Percentiles rank a stretch among this genome's conserved stretches.
phyloP scores from a whole-genome alignment of 2,797 vertebrate species.

The Onychomys torridus region DNA sequence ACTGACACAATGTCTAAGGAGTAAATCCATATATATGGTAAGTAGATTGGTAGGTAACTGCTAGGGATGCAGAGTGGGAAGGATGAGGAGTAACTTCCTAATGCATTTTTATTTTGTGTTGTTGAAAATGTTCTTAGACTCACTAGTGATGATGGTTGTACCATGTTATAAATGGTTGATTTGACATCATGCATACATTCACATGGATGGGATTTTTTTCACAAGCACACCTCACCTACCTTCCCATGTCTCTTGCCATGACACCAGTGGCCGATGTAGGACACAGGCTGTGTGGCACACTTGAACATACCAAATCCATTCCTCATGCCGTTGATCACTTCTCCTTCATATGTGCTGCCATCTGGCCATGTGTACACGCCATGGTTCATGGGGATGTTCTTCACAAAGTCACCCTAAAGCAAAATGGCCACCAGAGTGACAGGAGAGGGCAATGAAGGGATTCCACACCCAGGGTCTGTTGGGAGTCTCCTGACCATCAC shows the following conservation, averaged over 20 bases:
- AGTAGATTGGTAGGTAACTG: not conserved
- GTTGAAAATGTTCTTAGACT: not conserved
- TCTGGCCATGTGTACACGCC: conserved; percentile 93
- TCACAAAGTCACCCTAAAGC: conserved; percentile 92
- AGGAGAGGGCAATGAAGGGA: not conserved
- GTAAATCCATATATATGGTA: not conserved
- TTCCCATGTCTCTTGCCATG: conserved; percentile 93
- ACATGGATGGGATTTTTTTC: fast-evolving
- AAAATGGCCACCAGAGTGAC: not conserved
- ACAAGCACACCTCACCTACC: conserved; percentile 83
- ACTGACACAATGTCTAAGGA: not conserved
- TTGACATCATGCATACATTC: not conserved
- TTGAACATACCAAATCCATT: conserved; percentile 92
- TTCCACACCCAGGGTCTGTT: fast-evolving
- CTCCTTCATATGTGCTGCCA: conserved; percentile 93
- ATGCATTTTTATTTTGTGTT: not conserved
- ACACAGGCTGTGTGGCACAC: conserved; percentile 83
- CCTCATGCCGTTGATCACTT: conserved; percentile 89
- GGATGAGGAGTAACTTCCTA: not conserved
- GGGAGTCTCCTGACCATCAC: not conserved
- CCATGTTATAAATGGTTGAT: not conserved
- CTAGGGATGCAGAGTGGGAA: not conserved
- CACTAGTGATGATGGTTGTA: not conserved
- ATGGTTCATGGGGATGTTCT: conserved; percentile 89
- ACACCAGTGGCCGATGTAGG: conserved; percentile 93